A percentile compares a stretch with the other conserved stretches of the same genome.
Evolutionary conservation across 2,797 vertebrate species (phyloP).

Genomic region (Peromyscus melanophrys): DNA sequence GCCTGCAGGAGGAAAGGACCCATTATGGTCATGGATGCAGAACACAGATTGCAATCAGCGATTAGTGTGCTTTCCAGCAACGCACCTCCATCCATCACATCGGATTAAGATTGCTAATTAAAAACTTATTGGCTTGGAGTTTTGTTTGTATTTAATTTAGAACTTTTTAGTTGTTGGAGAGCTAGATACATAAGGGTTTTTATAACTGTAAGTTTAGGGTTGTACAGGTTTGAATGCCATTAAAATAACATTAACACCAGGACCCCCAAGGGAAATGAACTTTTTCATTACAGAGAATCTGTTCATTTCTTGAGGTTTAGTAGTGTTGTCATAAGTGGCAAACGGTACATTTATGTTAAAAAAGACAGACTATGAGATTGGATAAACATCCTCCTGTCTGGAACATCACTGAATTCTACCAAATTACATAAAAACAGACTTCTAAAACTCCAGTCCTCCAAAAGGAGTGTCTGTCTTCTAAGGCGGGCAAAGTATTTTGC

Average conservation of each 20-base stretch:
- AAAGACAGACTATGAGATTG: constrained; percentile 64
- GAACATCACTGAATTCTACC: constrained; percentile 76
- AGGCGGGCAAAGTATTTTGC: constrained; percentile 63
- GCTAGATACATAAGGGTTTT: constrained; percentile 35
- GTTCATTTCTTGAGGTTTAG: constrained; percentile 72
- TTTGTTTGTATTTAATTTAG: constrained; percentile 74
- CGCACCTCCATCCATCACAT: constrained; percentile 22
- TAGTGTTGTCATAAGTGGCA: constrained; percentile 72
- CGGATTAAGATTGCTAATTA: constrained; percentile 69
- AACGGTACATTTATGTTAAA: constrained; percentile 76
- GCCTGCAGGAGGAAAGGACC: not conserved
- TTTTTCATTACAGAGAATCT: constrained; percentile 71
- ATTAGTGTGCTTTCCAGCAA: not conserved
- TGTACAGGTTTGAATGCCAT: constrained; percentile 56
- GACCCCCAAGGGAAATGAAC: constrained; percentile 35
- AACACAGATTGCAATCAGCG: not conserved
- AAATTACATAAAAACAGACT: constrained; percentile 67
- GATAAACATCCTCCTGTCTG: constrained; percentile 75
- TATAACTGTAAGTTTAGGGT: constrained; percentile 51
- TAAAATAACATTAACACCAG: constrained; percentile 74
- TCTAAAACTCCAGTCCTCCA: constrained; percentile 61
- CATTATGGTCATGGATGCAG: not conserved
- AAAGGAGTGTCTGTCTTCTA: constrained; percentile 65
- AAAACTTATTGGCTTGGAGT: constrained; percentile 61
- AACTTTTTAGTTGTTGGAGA: constrained; percentile 61